Conservation (phyloP, 2,797 vertebrate species). For the Enteromius viviparus region DNA sequence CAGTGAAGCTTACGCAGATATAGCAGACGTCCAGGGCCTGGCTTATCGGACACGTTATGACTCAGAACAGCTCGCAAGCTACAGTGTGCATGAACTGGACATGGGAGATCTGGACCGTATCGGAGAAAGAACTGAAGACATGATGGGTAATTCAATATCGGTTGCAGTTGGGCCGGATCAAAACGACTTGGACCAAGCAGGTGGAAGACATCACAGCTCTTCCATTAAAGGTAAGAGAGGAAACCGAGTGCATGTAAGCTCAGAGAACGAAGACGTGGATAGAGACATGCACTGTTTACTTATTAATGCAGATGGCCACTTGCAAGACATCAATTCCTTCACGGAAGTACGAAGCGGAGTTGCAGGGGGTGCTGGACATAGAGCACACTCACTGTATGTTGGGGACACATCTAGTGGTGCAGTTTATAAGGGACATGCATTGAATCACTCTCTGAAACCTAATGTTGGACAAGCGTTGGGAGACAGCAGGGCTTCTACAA, state of each 20-base stretch:
- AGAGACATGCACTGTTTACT: constrained; percentile 75
- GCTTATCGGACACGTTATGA: constrained; percentile 71
- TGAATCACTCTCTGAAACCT: constrained; percentile 74
- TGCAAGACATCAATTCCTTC: constrained; percentile 72
- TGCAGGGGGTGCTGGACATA: constrained; percentile 59
- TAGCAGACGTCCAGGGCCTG: constrained; percentile 63
- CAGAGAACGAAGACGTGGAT: constrained; percentile 65
- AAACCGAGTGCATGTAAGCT: constrained; percentile 55
- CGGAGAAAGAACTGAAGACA: constrained; percentile 63
- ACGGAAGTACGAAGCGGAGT: constrained; percentile 62
- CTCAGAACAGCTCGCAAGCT: constrained; percentile 71
- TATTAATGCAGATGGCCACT: constrained; percentile 81
- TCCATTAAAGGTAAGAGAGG: constrained; percentile 56
- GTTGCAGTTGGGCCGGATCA: constrained; percentile 68
- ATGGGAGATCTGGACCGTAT: constrained; percentile 70
- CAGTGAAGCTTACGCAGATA: constrained; percentile 61
- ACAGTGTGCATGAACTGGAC: constrained; percentile 67
- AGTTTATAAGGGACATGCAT: constrained; percentile 70
- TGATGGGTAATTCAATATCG: constrained; percentile 65
- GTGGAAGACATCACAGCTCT: constrained; percentile 66
- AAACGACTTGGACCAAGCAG: constrained; percentile 62
- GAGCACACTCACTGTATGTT: constrained; percentile 60
- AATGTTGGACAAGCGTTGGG: constrained; percentile 61
- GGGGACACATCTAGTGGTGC: constrained; percentile 56
- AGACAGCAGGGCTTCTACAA: constrained; percentile 67